Percentiles rank a stretch among this genome's conserved stretches.
Conservation (phyloP, 1,140 invertebrate genomes). For the Oryctes rhinoceros region DNA sequence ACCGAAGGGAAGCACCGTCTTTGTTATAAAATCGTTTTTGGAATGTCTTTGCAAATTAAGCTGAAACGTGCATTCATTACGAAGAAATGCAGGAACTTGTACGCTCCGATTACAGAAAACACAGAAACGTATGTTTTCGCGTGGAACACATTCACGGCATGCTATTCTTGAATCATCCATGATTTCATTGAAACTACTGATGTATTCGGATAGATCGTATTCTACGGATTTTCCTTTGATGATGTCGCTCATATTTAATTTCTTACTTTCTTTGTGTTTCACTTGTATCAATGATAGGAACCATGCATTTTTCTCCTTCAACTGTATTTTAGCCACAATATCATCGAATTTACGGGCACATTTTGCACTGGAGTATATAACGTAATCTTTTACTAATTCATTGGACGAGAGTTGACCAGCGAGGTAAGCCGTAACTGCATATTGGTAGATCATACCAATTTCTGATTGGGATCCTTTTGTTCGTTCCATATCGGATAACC, state of each 20-base stretch:
- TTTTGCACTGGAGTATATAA: background rate
- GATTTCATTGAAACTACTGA: background rate
- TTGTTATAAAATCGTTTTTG: background rate
- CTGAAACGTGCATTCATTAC: background rate
- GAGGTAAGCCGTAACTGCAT: background rate
- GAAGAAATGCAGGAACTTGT: background rate
- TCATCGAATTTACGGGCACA: background rate
- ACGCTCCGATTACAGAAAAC: background rate
- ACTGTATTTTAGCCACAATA: background rate
- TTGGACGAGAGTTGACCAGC: background rate
- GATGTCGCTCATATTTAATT: background rate
- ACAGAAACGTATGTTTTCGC: background rate
- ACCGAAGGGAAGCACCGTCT: background rate
- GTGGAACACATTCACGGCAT: background rate
- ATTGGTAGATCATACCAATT: conserved; percentile 5
- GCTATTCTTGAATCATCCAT: background rate
- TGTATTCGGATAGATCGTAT: background rate
- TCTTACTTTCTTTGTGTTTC: background rate
- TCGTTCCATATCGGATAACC: background rate
- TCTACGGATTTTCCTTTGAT: background rate
- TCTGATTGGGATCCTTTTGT: background rate
- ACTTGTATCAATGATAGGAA: background rate
- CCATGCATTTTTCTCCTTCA: background rate
- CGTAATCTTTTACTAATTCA: background rate
- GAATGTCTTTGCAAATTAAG: background rate